phyloP scores from a whole-genome alignment of 2,888 invertebrate genomes.

The Craniophora ligustri region DNA sequence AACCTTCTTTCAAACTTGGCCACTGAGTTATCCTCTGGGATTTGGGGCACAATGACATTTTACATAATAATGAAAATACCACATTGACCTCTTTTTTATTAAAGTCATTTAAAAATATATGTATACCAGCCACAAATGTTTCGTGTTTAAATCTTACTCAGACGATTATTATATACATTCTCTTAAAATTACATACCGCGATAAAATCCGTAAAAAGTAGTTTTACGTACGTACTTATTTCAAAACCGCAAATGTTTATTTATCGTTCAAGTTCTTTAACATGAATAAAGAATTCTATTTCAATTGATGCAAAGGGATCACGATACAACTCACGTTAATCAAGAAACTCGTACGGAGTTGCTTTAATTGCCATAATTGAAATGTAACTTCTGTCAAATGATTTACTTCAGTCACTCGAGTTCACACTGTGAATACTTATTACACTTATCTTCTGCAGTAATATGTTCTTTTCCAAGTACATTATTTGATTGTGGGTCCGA shows the following conservation, averaged over 20 bases:
- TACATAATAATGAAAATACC: conserved; percentile 77
- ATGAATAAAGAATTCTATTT: conserved; percentile 26
- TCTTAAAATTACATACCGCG: no score
- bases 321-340: conserved; percentile 15
- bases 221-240: no score
- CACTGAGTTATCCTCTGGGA: conserved; percentile 68
- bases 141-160: no score
- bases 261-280: conserved; percentile 10
- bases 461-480: conserved; percentile 1
- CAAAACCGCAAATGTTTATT: neutral
- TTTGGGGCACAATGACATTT: conserved; percentile 75
- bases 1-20: conserved; percentile 65
- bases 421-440: conserved; percentile 6
- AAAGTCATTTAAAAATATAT: conserved; percentile 41
- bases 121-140: conserved; percentile 17
- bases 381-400: conserved; percentile 19
- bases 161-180: no score
- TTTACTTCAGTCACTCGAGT: conserved; percentile 18
- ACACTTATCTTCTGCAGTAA: neutral
- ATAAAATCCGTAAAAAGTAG: no score
- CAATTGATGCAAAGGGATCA: conserved; percentile 18
- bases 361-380: conserved; percentile 32
- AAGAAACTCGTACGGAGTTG: neutral
- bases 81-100: conserved; percentile 61
- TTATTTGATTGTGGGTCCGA: conserved; percentile 23